phyloP scores from a whole-genome alignment of 1,140 invertebrate species.

The Colletes gigas region DNA sequence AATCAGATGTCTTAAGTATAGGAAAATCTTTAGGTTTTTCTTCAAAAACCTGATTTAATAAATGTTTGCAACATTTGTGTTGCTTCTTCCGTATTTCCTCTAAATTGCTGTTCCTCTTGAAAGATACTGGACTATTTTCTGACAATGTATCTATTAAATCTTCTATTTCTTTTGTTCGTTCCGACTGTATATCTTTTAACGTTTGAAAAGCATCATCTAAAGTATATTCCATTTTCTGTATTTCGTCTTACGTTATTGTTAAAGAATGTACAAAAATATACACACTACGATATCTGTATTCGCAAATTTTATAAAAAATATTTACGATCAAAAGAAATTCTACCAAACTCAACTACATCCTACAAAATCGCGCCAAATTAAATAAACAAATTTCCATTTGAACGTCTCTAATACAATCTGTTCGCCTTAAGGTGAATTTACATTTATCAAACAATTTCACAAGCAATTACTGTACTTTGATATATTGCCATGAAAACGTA shows the following conservation, averaged over 20 bases:
- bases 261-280: not conserved
- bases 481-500: no score
- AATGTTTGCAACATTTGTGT: constrained; percentile 44
- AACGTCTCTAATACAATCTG: no score
- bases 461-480: no score
- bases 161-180: constrained; percentile 60
- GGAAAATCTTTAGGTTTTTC: constrained; percentile 65
- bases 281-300: no score
- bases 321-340: no score
- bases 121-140: constrained; percentile 56
- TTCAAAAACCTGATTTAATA: constrained; percentile 53
- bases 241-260: not conserved
- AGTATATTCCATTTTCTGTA: constrained; percentile 58
- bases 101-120: constrained; percentile 1
- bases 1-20: constrained; percentile 63
- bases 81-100: constrained; percentile 64
- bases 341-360: no score
- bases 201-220: constrained; percentile 66
- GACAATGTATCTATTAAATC: constrained; percentile 49
- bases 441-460: no score
- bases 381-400: no score
- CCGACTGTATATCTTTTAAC: constrained; percentile 55
- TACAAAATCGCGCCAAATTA: no score
- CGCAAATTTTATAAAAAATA: no score
- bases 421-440: no score